A percentile compares a stretch with the other conserved stretches of the same genome.
Evolutionary conservation across 23 tunicate species (phyloP).

Genomic region (Halocynthia aurantium): DNA sequence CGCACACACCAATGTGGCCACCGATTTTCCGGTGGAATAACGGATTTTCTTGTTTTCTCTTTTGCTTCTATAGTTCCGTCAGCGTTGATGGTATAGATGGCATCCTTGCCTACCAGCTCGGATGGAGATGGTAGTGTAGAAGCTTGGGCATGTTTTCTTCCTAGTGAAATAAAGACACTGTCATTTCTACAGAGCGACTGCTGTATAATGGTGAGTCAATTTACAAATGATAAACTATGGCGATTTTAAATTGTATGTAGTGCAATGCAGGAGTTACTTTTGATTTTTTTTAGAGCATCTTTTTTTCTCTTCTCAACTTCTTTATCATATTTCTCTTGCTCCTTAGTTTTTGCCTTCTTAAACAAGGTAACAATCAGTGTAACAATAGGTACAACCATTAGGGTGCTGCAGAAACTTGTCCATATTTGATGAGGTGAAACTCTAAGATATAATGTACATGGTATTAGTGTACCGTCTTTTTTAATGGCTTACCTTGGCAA

Average conservation of each 20-base stretch:
- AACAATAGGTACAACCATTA: constrained; percentile 83
- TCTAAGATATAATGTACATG: constrained; percentile 10
- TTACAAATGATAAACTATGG: not conserved
- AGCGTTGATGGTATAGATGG: constrained; percentile 69
- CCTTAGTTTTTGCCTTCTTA: constrained; percentile 85
- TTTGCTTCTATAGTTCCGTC: constrained; percentile 86
- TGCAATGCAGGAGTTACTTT: constrained; percentile 30
- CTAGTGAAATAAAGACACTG: not conserved
- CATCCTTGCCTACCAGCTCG: constrained; percentile 70
- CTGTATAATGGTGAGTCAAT: not conserved
- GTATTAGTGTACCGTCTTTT: not conserved
- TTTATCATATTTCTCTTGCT: constrained; percentile 52
- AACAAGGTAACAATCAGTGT: constrained; percentile 73
- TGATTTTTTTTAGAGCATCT: constrained; percentile 50
- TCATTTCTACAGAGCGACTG: not conserved
- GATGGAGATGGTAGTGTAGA: constrained; percentile 77
- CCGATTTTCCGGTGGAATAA: constrained; percentile 9
- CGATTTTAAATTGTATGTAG: not conserved
- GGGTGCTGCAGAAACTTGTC: constrained; percentile 92
- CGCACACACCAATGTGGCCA: constrained; percentile 93
- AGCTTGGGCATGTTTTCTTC: constrained; percentile 41
- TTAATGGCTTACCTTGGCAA: not conserved
- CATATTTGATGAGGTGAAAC: constrained; percentile 86
- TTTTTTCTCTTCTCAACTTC: constrained; percentile 42
- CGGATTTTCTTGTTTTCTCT: constrained; percentile 14